Evolutionary conservation across 2,888 invertebrate genomes (phyloP).

Genomic region (Diarsia rubi): DNA sequence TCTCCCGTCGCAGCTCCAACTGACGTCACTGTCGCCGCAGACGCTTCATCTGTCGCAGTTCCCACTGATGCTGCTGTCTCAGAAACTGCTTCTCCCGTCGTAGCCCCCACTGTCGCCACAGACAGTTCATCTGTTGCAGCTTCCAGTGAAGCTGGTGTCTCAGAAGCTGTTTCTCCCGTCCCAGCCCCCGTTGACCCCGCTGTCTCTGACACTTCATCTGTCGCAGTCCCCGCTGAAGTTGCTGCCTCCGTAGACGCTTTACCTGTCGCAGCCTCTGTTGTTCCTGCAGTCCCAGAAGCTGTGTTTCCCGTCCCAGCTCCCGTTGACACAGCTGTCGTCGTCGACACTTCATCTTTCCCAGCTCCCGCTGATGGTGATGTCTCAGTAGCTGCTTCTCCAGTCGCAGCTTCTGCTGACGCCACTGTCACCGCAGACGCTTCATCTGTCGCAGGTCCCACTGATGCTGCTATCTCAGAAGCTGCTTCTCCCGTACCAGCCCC

Average conservation of each 20-base stretch:
- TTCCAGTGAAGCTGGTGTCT: rapidly evolving
- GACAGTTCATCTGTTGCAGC: rapidly evolving
- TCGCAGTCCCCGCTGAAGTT: rapidly evolving
- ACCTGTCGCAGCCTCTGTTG: rapidly evolving
- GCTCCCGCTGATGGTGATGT: too few relatives aligned
- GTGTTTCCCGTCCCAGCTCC: too few relatives aligned
- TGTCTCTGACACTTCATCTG: neutral
- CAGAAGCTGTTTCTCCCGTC: neutral
- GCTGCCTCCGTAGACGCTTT: neutral
- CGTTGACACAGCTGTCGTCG: too few relatives aligned
- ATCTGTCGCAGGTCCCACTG: neutral
- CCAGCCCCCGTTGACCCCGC: neutral
- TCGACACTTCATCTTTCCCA: too few relatives aligned
- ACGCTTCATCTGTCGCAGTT: rapidly evolving
- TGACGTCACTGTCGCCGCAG: neutral
- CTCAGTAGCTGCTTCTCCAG: too few relatives aligned
- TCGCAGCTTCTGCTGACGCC: rapidly evolving
- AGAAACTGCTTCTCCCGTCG: rapidly evolving
- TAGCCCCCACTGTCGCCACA: neutral
- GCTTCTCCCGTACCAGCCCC: neutral
- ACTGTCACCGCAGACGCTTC: neutral
- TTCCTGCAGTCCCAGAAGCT: neutral
- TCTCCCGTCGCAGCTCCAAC: rapidly evolving
- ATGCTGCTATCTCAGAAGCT: neutral
- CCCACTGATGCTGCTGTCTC: neutral